Base-by-base conservation (phyloP, 2,797 vertebrate species). In the Poecilia gillii region DNA sequence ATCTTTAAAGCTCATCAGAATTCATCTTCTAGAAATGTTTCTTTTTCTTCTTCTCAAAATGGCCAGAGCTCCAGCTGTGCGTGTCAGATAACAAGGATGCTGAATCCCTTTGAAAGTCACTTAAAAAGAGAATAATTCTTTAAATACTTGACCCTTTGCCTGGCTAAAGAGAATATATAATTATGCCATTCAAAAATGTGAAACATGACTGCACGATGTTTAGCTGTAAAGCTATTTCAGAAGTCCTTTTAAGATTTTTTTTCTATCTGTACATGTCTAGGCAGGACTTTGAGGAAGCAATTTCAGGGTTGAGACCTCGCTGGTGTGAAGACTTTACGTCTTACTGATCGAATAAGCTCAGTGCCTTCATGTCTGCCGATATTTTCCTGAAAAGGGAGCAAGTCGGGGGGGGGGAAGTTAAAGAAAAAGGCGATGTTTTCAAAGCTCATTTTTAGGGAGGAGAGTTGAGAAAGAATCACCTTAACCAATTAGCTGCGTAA, bases 211-310 rank as follows among this genome's bases (percentile, higher is more conserved):
- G 91, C 92, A 90, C 91, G 91, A 92, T 93, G 93, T n/a, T 88
- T 85, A 85, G 87, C 68, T n/a, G 82, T 92, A 91, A 93, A 93
- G 90, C 90, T 90, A 89, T 87, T 92, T 84, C 90, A 90, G 88
- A 89, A 91, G 90, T 89, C 90, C 90, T 94, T 92, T 90, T 79
- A 87, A 92, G 89, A 57, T 51, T 92, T 90, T 87, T 36, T 84
- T 53, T 83, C 81, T 87, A 75, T 85, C 84, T 93, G 95, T 95
- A 95, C n/a, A 33, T 62, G 33, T 18, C 7, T n/a, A 95, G 92
- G 88, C 39, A 71, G 93, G 91, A 94, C 94, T 95, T 95, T 93
- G 91, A 95, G 93, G 94, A 94, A 92, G 95, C 94, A 94, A 94
- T 95, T 95, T 94, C 90, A 85, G 77, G 88, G 87, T 87, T 91